Evolutionary conservation across 2,888 invertebrate species (phyloP), one percentile per base, ranked within the genome.

Genomic region (Cephus spinipes): DNA sequence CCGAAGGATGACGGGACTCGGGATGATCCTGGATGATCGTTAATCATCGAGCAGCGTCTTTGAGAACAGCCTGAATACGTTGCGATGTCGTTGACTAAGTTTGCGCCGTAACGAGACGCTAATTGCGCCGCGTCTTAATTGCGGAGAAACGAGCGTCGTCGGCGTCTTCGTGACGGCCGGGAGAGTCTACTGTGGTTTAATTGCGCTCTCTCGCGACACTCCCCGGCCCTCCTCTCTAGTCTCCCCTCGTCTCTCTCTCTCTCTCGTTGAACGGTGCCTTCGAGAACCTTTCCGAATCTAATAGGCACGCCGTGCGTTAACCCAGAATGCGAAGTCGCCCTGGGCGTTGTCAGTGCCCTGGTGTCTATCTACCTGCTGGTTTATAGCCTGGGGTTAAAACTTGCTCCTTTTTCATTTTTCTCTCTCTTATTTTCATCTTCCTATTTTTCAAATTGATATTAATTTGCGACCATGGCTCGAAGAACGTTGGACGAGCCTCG

Each of bases 271-370:
- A 55, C 55, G 55, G 55, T 23, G 55, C 23, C 55, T 71, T 71
- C 12, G 31, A 32, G 31, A 71, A 31, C 71, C 71, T 71, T 71
- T 33, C 71, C 71, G 31, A 55, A 55, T 55, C 55, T 55, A 55
- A 33, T 71, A 71, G 31, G 32, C 31, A 33, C 71, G 71, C 12
- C 71, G 71, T 71, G 71, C 31, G 85, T 81, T 84, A 84, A 84
- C 83, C 89, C 86, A 87, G 88, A 89, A 89, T 89, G 86, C 83
- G 82, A 84, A 81, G 83, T 85, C 80, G 87, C 85, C 85, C 82
- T 84, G 84, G 85, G 88, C 87, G 84, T 85, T 80, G 71, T 71
- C 55, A 55, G 55, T 55, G 55, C 55, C 55, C 55, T 9, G 55
- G 55, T 55, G 55, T 9, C 55, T 55, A 55, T 55, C 55, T 55